Evolutionary conservation across 2,888 invertebrate species (phyloP).

Genomic region (Anticlea derivata): DNA sequence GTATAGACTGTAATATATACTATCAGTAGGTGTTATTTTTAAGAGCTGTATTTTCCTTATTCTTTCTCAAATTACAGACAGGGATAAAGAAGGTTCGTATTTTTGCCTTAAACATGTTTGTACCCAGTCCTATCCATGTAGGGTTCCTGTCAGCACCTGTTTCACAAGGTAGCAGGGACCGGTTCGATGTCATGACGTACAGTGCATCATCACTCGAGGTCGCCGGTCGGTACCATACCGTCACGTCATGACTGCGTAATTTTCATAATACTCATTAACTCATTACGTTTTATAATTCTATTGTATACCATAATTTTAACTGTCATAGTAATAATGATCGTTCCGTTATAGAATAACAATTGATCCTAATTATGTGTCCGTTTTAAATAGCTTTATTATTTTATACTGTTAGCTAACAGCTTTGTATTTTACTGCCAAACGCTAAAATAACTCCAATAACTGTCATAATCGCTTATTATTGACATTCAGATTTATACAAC

Average conservation of each 20-base stretch:
- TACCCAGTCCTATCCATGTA: constrained; percentile 63
- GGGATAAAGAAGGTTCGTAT: no score
- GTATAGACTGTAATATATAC: no score
- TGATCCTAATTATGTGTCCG: constrained; percentile 13
- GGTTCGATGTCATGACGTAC: constrained; percentile 40
- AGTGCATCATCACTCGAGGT: constrained; percentile 34
- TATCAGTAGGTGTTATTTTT: no score
- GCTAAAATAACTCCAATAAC: constrained; percentile 3
- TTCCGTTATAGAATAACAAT: constrained; percentile 29
- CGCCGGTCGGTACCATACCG: constrained; percentile 27
- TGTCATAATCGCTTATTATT: neutral
- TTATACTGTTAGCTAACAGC: constrained; percentile 5
- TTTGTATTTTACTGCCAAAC: constrained; percentile 6
- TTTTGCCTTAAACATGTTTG: constrained; percentile 60
- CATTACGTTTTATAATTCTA: constrained; percentile 33
- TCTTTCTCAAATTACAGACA: no score
- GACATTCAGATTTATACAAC: no score
- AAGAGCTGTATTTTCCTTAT: no score
- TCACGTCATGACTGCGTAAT: constrained; percentile 37
- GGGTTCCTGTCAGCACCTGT: constrained; percentile 52
- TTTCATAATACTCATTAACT: constrained; percentile 37
- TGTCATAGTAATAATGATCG: constrained; percentile 28
- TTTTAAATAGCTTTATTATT: constrained; percentile 25
- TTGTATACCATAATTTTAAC: constrained; percentile 26
- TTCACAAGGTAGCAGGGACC: constrained; percentile 37